A percentile compares a stretch with the other conserved stretches of the same genome.
These are phyloP conservation scores for Melanaphis sacchari DNA, from an alignment of 1,140 invertebrate species.

Conservation along the genomic window DNA sequence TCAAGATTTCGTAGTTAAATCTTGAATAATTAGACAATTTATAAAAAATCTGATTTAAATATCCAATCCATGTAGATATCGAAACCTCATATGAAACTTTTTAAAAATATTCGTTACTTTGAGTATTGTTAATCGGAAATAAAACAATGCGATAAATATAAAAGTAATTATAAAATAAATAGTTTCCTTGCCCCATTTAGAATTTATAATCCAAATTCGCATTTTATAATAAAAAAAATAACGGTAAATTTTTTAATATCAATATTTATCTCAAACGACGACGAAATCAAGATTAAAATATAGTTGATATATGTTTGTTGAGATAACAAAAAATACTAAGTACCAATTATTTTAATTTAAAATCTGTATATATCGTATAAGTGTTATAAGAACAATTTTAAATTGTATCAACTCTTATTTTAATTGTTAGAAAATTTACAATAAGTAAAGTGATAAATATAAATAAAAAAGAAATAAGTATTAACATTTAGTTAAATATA, in stretches of 20 bases:
- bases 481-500: background rate
- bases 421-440: background rate
- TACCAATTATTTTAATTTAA: background rate
- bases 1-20: background rate
- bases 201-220: background rate
- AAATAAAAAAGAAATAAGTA: background rate
- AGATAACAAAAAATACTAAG: background rate
- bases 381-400: background rate
- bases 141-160: background rate
- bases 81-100: background rate
- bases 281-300: background rate
- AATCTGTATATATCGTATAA: background rate
- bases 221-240: conserved; percentile 5
- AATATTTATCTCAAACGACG: background rate
- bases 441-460: background rate
- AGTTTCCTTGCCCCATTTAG: background rate
- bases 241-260: background rate
- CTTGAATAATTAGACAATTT: background rate
- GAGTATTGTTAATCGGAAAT: background rate
- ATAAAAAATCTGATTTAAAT: background rate
- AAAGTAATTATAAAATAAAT: background rate
- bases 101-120: background rate
- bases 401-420: background rate
- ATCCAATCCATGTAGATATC: background rate
- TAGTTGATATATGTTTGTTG: background rate